A percentile compares a stretch with the other conserved stretches of the same genome.
Conservation (phyloP, 2,113 vertebrate species). For the Carassius auratus region DNA sequence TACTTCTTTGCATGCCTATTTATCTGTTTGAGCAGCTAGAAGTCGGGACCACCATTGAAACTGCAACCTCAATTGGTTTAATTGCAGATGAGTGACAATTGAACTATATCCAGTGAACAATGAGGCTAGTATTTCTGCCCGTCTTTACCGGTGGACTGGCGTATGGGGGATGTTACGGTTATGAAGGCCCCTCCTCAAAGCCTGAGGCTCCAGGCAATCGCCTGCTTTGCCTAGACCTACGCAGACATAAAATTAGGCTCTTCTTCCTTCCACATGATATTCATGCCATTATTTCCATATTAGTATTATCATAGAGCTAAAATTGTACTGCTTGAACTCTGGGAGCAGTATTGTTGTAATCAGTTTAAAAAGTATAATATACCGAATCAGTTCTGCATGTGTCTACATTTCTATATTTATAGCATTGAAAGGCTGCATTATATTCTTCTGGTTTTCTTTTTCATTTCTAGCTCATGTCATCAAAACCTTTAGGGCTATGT, state of each 20-base stretch:
- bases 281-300: background rate
- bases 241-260: background rate
- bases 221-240: background rate
- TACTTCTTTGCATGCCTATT: too few relatives aligned
- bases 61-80: too few relatives aligned
- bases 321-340: background rate
- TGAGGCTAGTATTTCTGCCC: too few relatives aligned
- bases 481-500: background rate
- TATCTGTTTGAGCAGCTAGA: too few relatives aligned
- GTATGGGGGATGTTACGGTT: too few relatives aligned
- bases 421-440: background rate
- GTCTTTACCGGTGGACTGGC: too few relatives aligned
- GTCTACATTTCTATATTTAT: background rate
- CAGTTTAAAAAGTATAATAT: background rate
- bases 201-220: too few relatives aligned
- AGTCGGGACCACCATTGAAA: too few relatives aligned
- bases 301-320: background rate
- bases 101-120: too few relatives aligned
- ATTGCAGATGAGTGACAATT: too few relatives aligned
- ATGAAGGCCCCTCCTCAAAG: too few relatives aligned
- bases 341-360: background rate
- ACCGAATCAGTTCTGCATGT: too few relatives aligned
- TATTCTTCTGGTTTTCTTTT: background rate
- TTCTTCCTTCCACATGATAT: background rate
- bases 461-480: background rate